Evolutionary conservation across 2,113 vertebrate species (phyloP).

Genomic region (Ceuthmochares aereus): DNA sequence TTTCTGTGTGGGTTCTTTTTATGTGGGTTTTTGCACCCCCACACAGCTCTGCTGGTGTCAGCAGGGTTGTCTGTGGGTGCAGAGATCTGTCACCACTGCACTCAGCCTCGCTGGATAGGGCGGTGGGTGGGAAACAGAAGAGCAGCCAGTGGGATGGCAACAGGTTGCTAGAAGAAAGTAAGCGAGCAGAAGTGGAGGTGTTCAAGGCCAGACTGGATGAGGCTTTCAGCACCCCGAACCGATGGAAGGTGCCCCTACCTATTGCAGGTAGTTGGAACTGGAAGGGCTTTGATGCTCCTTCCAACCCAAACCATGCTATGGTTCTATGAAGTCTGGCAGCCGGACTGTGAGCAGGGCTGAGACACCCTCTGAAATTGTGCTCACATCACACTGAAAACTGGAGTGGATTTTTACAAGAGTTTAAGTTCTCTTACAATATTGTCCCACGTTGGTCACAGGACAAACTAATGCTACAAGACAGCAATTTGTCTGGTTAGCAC

Average conservation of each 20-base stretch:
- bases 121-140: background rate
- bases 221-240: too few species aligned
- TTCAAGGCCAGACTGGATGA: too few species aligned
- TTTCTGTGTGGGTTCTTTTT: conserved; percentile 6
- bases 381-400: too few species aligned
- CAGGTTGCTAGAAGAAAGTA: background rate
- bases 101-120: background rate
- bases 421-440: background rate
- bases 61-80: background rate
- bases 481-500: background rate
- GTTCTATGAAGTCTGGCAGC: background rate
- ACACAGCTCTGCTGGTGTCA: background rate
- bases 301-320: too few species aligned
- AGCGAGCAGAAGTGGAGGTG: background rate
- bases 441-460: background rate
- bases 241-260: too few species aligned
- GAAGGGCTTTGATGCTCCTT: too few species aligned
- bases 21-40: background rate
- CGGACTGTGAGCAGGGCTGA: accelerated
- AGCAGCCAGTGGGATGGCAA: background rate
- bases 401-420: too few species aligned
- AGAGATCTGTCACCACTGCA: background rate
- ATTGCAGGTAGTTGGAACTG: too few species aligned
- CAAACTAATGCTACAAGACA: background rate
- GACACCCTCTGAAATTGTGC: background rate